These are phyloP conservation scores for Microcebus griseorufus DNA, from an alignment of 2,113 vertebrate species.

Conservation along the genomic window DNA sequence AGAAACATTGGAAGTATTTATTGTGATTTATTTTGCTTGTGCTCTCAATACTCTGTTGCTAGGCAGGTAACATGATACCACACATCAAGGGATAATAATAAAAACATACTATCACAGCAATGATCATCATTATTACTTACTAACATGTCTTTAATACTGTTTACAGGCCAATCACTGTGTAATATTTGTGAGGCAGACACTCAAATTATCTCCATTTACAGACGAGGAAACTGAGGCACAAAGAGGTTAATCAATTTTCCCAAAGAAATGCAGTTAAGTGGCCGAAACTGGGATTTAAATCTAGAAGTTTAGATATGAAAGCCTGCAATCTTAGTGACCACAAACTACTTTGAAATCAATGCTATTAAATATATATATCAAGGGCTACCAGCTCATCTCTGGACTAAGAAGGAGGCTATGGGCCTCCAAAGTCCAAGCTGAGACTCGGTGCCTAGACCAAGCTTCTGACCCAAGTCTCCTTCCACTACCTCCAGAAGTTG, in stretches of 20 bases:
- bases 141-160: too few relatives aligned
- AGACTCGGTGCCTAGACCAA: background rate
- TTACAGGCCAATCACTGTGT: background rate
- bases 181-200: background rate
- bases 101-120: background rate
- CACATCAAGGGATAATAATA: background rate
- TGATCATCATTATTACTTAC: background rate
- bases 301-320: background rate
- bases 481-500: background rate
- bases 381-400: background rate
- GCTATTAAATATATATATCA: too few relatives aligned
- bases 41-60: background rate
- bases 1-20: background rate
- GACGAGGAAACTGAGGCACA: background rate
- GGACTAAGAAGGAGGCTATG: background rate
- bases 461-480: background rate
- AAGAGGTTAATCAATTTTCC: background rate
- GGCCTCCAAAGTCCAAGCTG: fast-evolving
- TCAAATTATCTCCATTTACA: background rate
- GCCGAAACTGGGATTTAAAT: background rate
- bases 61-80: background rate
- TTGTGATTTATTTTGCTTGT: background rate
- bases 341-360: background rate
- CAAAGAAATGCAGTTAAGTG: background rate
- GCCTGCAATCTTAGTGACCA: background rate